A percentile compares a stretch with the other conserved stretches of the same genome.
phyloP scores from a whole-genome alignment of 2,797 vertebrate species.

The Anas georgica region DNA sequence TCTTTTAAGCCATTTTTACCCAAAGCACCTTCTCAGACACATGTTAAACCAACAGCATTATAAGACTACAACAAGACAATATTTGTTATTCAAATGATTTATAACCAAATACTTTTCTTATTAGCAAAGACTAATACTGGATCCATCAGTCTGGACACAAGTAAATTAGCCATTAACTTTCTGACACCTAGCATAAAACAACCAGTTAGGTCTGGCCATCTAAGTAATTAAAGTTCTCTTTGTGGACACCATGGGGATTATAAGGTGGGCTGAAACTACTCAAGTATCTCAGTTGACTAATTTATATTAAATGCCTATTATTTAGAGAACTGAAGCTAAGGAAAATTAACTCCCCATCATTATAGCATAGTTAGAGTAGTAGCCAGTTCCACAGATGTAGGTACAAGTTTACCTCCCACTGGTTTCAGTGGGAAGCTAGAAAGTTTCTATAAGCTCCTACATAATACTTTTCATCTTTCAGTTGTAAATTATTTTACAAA shows the following conservation, averaged over 20 bases:
- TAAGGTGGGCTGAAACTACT: constrained; percentile 40
- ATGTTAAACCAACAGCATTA: background rate
- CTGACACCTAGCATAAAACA: constrained; percentile 49
- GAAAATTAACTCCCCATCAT: background rate
- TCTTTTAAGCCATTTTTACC: constrained; percentile 33
- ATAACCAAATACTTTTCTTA: constrained; percentile 40
- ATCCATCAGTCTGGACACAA: constrained; percentile 5
- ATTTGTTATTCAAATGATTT: constrained; percentile 53
- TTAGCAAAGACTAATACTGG: constrained; percentile 41
- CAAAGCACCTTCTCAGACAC: constrained; percentile 6
- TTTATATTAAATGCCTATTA: constrained; percentile 49
- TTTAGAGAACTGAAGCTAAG: background rate
- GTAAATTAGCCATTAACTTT: constrained; percentile 62
- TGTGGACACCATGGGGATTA: constrained; percentile 25
- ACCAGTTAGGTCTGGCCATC: constrained; percentile 40
- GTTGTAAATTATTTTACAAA: background rate
- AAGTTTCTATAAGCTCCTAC: background rate
- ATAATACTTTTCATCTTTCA: background rate
- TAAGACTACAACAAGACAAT: background rate
- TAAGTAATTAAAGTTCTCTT: constrained; percentile 53
- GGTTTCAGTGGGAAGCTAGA: background rate
- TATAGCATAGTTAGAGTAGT: background rate
- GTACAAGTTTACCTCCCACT: background rate
- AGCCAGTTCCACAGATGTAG: background rate
- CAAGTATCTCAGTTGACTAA: constrained; percentile 33